Evolutionary conservation across 2,113 vertebrate genomes (phyloP), one percentile per base, ranked within the genome.

Genomic region (Terrapene triunguis): DNA sequence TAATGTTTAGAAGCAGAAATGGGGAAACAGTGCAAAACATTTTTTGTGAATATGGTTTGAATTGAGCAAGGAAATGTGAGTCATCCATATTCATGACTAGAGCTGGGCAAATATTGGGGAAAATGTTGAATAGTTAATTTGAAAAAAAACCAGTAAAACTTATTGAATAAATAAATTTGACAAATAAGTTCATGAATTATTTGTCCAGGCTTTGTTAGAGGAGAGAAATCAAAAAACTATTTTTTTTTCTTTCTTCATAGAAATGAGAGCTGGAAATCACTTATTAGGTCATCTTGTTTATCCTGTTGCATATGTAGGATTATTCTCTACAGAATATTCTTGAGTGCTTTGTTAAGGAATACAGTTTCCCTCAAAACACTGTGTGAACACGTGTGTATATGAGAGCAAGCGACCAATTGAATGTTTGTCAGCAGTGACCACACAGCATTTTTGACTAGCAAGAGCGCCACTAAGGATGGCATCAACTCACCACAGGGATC

Each of bases 291-390:
- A 92, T 72, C 76, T 32, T 90, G 59, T 78, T 42, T 80, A 91
- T 92, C 80, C 47, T 95, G 54, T 84, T 84, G 62, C 65, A 42
- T 50, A n/a, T 81, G 3, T 38, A 50, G 21, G 4, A 94, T 80
- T 2, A 62, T 82, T 93, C 47, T 89, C 85, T 94, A 91, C 12
- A 83, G 82, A 92, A 53, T 84, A 21, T 9, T 88, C 54, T 89
- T 96, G 89, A 80, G 81, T 93, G 87, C 92, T 93, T 6, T 1
- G 0, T 87, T 48, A 62, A 94, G 50, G 12, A 87, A 76, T 87
- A 76, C 27, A 82, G 85, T 85, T 96, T 10, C 42, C 87, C 90
- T 89, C 50, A 94, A 42, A 83, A 10, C 76, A 95, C 54, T 94
- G 88, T 95, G 14, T 16, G 89, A 95, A 84, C 82, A 54, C 82